Percentiles rank a stretch among this genome's conserved stretches.
Conservation (phyloP, 2,113 vertebrate genomes). For the Motacilla alba region DNA sequence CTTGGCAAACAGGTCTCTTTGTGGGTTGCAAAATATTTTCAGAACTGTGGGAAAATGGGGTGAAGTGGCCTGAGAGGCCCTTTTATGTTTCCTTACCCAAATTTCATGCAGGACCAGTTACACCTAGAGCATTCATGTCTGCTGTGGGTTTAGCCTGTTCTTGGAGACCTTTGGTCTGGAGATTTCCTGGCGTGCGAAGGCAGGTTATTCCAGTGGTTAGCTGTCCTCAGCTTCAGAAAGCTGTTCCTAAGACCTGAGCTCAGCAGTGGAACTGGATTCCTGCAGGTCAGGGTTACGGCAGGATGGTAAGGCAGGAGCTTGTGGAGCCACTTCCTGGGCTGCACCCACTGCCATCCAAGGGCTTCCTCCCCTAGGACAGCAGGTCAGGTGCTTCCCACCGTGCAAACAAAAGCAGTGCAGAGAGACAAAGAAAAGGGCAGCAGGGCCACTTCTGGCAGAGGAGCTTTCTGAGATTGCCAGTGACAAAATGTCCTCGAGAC, state of each 20-base stretch:
- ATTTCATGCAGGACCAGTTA: background rate
- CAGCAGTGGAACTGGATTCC: background rate
- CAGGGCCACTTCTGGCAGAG: constrained; percentile 2
- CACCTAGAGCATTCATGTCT: background rate
- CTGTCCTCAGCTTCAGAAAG: background rate
- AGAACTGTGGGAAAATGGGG: background rate
- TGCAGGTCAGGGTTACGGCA: background rate
- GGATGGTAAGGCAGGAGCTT: background rate
- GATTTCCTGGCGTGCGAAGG: background rate
- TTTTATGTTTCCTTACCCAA: background rate
- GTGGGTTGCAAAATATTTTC: background rate
- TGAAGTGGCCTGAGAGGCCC: background rate
- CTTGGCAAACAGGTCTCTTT: background rate
- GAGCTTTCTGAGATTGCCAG: background rate
- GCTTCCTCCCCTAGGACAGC: background rate
- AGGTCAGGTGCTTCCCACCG: background rate
- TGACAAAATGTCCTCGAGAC: constrained; percentile 39
- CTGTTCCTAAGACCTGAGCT: background rate
- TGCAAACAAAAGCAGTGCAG: background rate
- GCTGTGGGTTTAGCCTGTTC: background rate
- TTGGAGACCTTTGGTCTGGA: background rate
- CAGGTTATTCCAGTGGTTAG: background rate
- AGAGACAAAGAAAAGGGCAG: constrained; percentile 32
- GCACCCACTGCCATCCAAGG: background rate
- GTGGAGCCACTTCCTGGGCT: fast-evolving